Base-by-base conservation (phyloP, 1,140 invertebrate genomes). In the Schlechtendalia chinensis region DNA sequence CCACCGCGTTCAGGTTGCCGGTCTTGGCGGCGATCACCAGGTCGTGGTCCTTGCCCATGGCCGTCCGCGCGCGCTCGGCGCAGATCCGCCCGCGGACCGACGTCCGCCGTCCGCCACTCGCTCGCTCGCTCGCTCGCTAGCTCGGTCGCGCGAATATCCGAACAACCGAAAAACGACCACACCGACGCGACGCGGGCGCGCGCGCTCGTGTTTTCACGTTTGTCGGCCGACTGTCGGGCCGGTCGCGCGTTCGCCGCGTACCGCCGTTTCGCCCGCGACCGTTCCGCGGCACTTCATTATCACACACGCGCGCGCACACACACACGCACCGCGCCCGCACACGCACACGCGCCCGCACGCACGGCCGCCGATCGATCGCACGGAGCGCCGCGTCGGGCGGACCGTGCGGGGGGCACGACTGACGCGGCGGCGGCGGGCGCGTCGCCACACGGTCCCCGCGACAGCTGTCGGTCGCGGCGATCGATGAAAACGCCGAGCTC, bases 21-120 rank as follows among this genome's bases (percentile, higher is more conserved):
- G 91, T 95, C 84, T 96, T 91, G 83, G 95, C 95, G 84, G 95
- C 96, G 86, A 98, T 95, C 86, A 98, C 90, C 87, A 98, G 90
- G 88, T 98, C 96, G 87, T 96, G 94, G 87, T 97, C 96, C 88
- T 96, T 96, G 85, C 95, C 96, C 95, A 98, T 95, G 87, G 8
- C 32, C 8, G 32, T 39, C 32, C 32, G 32, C 32, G 32, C 3
- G 32, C 8, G 32, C 3, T 39, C 8, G 32, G 32, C 32, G 32
- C 32, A 8, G 32, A 39, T 39, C 3, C 8, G 32, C 32, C 32
- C 3, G 32, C 32, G 32, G 32, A 8, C 32, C 3, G 32, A 39
- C 32, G 8, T 3, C 3, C 19, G 29, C 63, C 22, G 16, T n/a
- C n/a, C n/a, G n/a, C n/a, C n/a, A n/a, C n/a, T n/a, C n/a, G n/a